These are phyloP conservation scores for Apus apus DNA, from an alignment of 2,113 vertebrate species.

Conservation along the genomic window DNA sequence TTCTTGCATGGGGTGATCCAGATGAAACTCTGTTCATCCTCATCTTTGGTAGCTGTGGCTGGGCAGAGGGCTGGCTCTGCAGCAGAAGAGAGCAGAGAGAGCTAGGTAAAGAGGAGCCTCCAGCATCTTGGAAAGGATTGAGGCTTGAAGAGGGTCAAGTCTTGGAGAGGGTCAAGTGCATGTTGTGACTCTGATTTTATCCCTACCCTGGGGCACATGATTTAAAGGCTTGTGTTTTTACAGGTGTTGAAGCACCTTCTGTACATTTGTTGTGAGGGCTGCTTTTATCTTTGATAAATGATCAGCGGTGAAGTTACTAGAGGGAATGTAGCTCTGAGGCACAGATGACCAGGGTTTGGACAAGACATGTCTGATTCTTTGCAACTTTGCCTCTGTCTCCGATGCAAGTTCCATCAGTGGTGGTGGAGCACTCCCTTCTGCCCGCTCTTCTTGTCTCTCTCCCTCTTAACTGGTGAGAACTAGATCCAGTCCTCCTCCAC, in stretches of 20 bases:
- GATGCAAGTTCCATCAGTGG: neutral
- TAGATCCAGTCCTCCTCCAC: neutral
- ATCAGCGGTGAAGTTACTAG: neutral
- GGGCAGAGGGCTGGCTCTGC: neutral
- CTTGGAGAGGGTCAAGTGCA: neutral
- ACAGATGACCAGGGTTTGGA: neutral
- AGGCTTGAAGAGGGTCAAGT: neutral
- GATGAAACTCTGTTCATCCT: neutral
- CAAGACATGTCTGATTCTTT: neutral
- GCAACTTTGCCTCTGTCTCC: neutral
- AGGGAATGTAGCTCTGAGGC: neutral
- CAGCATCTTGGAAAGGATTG: neutral
- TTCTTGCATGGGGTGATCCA: neutral
- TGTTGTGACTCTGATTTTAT: slow-evolving; percentile 4
- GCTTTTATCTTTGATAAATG: neutral
- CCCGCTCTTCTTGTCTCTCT: neutral
- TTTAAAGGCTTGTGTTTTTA: slow-evolving; percentile 3
- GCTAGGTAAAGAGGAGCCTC: neutral
- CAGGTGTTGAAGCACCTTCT: slow-evolving; percentile 11
- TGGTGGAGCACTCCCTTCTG: neutral
- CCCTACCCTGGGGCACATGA: neutral
- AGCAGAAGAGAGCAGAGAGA: neutral
- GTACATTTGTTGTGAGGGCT: neutral
- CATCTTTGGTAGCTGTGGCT: neutral
- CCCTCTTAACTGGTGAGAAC: neutral